These are phyloP conservation scores for Perca fluviatilis DNA, from an alignment of 2,113 vertebrate genomes.

Conservation along the genomic window DNA sequence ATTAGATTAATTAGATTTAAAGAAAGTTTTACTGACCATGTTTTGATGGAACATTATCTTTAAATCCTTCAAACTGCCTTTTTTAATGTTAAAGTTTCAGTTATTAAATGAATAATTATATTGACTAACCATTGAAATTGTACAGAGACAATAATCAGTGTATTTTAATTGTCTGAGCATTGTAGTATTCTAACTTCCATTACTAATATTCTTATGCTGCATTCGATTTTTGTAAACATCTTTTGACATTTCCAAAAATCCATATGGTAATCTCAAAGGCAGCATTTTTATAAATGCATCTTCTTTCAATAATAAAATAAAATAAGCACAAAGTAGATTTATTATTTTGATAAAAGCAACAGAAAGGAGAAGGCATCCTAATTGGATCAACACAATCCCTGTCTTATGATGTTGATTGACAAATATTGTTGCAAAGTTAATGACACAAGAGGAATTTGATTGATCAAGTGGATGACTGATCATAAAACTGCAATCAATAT, in stretches of 20 bases:
- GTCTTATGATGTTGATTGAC: conserved; percentile 71
- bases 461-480: conserved; percentile 83
- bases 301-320: neutral
- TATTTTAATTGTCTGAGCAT: neutral
- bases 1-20: too few species aligned
- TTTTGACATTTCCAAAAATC: neutral
- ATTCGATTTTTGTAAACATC: neutral
- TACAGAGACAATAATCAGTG: neutral
- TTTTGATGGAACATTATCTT: neutral
- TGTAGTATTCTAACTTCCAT: neutral
- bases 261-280: neutral
- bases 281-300: neutral
- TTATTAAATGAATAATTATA: neutral
- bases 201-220: neutral
- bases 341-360: conserved; percentile 5
- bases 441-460: conserved; percentile 81
- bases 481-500: conserved; percentile 79
- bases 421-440: conserved; percentile 83
- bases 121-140: neutral
- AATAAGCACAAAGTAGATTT: neutral
- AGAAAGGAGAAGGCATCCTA: neutral
- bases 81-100: neutral
- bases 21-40: neutral
- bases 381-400: conserved; percentile 30
- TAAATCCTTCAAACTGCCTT: neutral